These are phyloP conservation scores for Odontothrips loti DNA, from an alignment of 2,888 invertebrate species.

Conservation along the genomic window DNA sequence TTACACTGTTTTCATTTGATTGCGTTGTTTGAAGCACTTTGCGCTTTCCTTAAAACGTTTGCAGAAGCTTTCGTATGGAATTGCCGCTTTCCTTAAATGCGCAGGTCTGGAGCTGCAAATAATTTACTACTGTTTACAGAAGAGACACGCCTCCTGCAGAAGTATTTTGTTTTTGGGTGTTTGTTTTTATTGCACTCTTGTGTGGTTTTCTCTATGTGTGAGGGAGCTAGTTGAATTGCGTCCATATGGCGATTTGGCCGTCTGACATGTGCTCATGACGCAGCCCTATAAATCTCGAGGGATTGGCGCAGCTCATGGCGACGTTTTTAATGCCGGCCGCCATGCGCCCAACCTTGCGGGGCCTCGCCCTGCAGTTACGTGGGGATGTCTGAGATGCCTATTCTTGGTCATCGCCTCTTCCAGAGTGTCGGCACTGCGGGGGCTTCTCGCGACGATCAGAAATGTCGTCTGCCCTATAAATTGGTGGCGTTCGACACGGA, in stretches of 20 bases:
- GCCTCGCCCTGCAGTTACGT: too few species aligned
- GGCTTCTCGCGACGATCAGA: neutral
- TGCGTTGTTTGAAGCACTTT: neutral
- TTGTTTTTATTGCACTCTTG: neutral
- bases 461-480: too few species aligned
- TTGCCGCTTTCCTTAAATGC: slow-evolving; percentile 4
- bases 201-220: neutral
- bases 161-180: neutral
- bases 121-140: too few species aligned
- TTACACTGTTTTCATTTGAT: too few species aligned
- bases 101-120: too few species aligned
- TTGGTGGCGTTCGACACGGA: too few species aligned
- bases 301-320: neutral
- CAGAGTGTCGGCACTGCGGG: neutral
- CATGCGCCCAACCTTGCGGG: too few species aligned
- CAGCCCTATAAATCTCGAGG: slow-evolving; percentile 29
- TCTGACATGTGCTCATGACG: neutral
- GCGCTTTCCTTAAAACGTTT: too few species aligned
- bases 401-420: neutral
- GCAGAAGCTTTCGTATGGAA: neutral
- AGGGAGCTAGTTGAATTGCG: neutral
- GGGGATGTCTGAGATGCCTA: neutral
- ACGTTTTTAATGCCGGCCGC: neutral
- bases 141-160: neutral
- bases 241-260: too few species aligned